Conservation (phyloP, 1,140 invertebrate species). For the Pentalonia nigronervosa region DNA sequence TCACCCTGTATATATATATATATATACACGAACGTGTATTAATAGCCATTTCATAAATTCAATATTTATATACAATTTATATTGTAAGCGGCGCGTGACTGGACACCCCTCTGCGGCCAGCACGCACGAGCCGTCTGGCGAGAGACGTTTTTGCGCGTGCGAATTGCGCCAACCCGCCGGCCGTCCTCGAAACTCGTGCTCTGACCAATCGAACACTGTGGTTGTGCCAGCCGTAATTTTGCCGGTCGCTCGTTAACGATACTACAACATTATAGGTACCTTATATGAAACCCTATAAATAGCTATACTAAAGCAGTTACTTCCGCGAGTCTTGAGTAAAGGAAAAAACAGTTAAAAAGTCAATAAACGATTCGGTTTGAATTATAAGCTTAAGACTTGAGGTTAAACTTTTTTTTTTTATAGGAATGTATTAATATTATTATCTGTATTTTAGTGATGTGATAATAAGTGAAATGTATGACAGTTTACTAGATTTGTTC, state of each 20-base stretch:
- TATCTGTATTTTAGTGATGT: no score
- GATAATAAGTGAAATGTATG: no score
- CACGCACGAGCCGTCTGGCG: neutral
- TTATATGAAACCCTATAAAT: neutral
- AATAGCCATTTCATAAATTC: neutral
- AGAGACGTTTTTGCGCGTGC: conserved; percentile 4
- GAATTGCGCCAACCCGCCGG: neutral
- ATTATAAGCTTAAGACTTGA: no score
- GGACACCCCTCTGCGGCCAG: neutral
- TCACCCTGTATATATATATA: neutral
- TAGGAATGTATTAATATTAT: no score
- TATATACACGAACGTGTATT: neutral
- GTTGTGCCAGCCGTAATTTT: neutral
- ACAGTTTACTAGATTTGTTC: no score
- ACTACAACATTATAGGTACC: neutral
- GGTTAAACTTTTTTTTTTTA: no score
- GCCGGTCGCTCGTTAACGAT: neutral
- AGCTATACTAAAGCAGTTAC: neutral
- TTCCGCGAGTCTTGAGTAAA: no score
- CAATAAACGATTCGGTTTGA: no score
- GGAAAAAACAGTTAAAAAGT: no score
- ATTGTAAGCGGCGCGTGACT: neutral
- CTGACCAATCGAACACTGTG: neutral
- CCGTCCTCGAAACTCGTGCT: neutral
- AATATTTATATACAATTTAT: neutral